Evolutionary conservation across 2,113 vertebrate species (phyloP).

Genomic region (Gavia stellata): DNA sequence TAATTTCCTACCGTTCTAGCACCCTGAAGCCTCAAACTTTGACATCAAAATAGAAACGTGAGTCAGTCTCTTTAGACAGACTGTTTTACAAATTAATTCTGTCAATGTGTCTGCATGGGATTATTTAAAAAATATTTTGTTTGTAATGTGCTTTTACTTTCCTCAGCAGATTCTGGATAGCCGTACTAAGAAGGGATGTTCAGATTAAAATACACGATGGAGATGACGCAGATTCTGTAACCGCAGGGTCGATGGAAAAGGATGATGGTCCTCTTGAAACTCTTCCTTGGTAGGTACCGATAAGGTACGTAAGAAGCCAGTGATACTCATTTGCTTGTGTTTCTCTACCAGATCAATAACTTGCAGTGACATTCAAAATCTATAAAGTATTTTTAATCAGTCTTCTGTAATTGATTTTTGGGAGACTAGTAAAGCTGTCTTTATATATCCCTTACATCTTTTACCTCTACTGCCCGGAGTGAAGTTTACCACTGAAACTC

Average conservation of each 20-base stretch:
- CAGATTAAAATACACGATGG: neutral
- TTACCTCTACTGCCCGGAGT: neutral
- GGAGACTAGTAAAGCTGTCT: neutral
- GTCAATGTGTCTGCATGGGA: neutral
- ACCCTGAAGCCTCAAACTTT: neutral
- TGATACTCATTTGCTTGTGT: fast-evolving
- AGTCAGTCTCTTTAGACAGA: neutral
- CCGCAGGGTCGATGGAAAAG: neutral
- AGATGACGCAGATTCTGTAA: neutral
- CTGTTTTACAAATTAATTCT: neutral
- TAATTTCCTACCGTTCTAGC: neutral
- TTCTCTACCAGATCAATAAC: neutral
- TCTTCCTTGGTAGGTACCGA: neutral
- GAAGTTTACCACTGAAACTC: neutral
- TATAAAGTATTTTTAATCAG: neutral
- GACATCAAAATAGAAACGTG: neutral
- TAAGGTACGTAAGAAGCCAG: neutral
- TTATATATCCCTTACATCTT: neutral
- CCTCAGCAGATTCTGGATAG: neutral
- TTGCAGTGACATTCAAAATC: neutral
- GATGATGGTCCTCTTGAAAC: neutral
- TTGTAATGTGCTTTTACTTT: neutral
- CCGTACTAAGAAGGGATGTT: neutral
- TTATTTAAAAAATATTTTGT: neutral
- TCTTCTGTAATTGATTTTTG: neutral